These are phyloP conservation scores for Phyllostomus discolor DNA, from an alignment of 2,113 vertebrate genomes.

Conservation along the genomic window DNA sequence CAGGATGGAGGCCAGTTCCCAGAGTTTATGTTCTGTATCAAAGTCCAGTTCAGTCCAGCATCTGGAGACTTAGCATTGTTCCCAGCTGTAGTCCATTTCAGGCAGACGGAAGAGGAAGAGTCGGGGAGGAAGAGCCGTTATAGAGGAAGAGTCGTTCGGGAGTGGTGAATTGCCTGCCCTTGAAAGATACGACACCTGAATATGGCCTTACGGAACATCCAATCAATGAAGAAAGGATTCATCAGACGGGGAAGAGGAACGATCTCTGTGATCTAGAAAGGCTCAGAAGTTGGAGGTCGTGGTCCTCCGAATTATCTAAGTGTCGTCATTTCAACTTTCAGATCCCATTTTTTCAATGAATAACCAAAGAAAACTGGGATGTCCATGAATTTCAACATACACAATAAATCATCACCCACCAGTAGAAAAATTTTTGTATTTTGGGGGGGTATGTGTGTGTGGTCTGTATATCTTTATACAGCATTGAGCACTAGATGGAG, in stretches of 20 bases:
- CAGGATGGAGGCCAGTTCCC: too few relatives aligned
- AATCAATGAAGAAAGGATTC: conserved; percentile 12
- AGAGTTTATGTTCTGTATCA: too few relatives aligned
- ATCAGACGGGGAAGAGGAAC: background rate
- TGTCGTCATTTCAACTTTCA: background rate
- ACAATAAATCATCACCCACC: background rate
- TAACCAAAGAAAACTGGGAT: background rate
- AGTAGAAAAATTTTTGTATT: background rate
- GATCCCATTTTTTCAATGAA: background rate
- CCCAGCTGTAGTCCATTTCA: too few relatives aligned
- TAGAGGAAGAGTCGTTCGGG: background rate
- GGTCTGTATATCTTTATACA: background rate
- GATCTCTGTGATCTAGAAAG: background rate
- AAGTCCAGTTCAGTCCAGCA: too few relatives aligned
- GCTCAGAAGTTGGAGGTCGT: background rate
- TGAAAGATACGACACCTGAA: background rate
- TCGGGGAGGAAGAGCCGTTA: too few relatives aligned
- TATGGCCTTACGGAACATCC: background rate
- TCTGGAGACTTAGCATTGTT: too few relatives aligned
- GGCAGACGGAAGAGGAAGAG: background rate
- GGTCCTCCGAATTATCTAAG: background rate
- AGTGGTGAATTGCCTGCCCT: background rate
- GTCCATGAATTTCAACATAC: background rate
- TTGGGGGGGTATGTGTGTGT: background rate
- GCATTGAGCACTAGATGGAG: background rate